Evolutionary conservation across 2,888 invertebrate species (phyloP), one percentile per base, ranked within the genome.

Genomic region (Cactoblastis cactorum): DNA sequence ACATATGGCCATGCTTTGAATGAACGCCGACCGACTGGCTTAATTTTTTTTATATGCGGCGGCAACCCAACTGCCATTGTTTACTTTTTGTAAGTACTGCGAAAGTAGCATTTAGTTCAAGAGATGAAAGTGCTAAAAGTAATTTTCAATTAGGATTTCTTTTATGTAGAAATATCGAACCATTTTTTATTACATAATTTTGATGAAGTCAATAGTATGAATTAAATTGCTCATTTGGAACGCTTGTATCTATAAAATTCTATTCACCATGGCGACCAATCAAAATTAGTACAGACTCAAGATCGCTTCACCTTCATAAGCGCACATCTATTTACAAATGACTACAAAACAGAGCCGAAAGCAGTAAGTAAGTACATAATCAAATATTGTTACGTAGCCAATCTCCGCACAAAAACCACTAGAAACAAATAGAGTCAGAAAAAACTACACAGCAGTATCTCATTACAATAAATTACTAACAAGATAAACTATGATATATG

Each of bases 1-100:
- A 67, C 88, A 89, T 87, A 83, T 89, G 88, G 85, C 70, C 71
- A 80, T 75, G 71, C 71, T 75, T 77, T 73, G 63, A 80, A 74
- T 78, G 78, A 74, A 78, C 78, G 75, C 65, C 67, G 64, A 63
- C 71, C 72, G 72, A 58, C 72, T 72, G 74, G 53, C 70, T 71
- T 67, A 67, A 58, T 72, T 79, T 83, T n/a, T 77, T 77, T 70
- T 53, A 57, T 63, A 55, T 63, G 55, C 60, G 41, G 55, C 48
- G 15, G 37, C 57, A 55, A 62, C 57, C 59, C 76, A 78, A 74
- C 75, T 77, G 76, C 52, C 67, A 58, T 50, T 77, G 65, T 80
- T 78, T 70, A 57, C 53, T 65, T 57, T 58, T 49, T 18, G 49
- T 41, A 49, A 50, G 45, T 46, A 19, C n/a, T 14, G 19, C 1